phyloP scores from a whole-genome alignment of 2,797 vertebrate genomes.

The Dermochelys coriacea region DNA sequence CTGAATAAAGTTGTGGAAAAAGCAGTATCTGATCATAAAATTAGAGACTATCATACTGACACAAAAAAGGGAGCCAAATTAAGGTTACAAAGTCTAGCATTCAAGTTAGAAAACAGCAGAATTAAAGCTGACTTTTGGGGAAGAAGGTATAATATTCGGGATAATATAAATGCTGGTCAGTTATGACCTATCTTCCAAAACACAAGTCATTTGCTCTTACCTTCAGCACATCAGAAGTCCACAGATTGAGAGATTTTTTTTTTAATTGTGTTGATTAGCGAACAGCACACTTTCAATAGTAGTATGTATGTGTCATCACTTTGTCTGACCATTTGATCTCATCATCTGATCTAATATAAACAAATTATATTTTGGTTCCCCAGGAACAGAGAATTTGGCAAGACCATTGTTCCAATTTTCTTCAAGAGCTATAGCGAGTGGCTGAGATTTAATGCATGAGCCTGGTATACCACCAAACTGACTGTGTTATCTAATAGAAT shows the following conservation, averaged over 20 bases:
- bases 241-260: no score
- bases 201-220: no score
- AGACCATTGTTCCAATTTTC: background rate
- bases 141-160: no score
- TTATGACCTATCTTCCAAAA: no score
- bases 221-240: no score
- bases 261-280: no score
- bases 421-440: background rate
- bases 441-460: background rate
- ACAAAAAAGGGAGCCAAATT: background rate
- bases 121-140: no score
- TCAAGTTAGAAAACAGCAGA: no score
- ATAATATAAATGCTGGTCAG: no score
- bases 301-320: background rate
- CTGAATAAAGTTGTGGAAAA: background rate
- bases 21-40: background rate
- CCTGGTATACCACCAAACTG: background rate
- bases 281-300: background rate
- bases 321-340: background rate
- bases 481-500: background rate
- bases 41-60: background rate
- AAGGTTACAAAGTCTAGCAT: background rate
- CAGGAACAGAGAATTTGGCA: background rate
- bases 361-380: background rate
- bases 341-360: background rate